A percentile compares a stretch with the other conserved stretches of the same genome.
phyloP scores from a whole-genome alignment of 2,888 invertebrate genomes.

The Thyatira batis region DNA sequence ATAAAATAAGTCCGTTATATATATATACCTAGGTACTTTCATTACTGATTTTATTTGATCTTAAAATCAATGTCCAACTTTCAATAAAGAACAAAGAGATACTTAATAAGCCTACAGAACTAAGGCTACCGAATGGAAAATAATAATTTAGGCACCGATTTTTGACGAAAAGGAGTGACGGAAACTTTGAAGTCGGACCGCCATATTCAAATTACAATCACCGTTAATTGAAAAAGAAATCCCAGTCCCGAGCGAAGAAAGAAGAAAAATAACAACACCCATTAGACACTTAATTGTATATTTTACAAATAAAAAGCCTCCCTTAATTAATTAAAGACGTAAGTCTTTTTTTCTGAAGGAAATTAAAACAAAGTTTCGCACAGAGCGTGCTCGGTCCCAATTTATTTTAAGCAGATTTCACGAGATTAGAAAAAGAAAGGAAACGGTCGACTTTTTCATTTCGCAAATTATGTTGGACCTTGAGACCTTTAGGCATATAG shows the following conservation, averaged over 20 bases:
- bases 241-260: constrained; percentile 24
- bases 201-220: not conserved
- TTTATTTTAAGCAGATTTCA: constrained; percentile 55
- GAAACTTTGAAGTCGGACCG: no score
- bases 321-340: constrained; percentile 60
- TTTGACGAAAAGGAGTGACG: no score
- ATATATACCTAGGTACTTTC: no score
- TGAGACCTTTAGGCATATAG: not conserved
- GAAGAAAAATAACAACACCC: constrained; percentile 42
- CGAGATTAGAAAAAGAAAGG: constrained; percentile 46
- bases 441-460: constrained; percentile 40
- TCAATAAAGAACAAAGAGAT: no score
- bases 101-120: no score
- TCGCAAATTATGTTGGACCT: constrained; percentile 27
- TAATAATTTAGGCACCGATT: no score
- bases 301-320: constrained; percentile 37
- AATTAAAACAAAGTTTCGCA: constrained; percentile 54
- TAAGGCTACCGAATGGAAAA: no score
- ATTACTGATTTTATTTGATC: no score
- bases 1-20: no score
- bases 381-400: constrained; percentile 40
- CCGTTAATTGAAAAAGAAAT: constrained; percentile 9
- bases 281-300: constrained; percentile 54
- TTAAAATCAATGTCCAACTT: no score
- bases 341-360: constrained; percentile 42